Evolutionary conservation across 2,113 vertebrate genomes (phyloP), one percentile per base, ranked within the genome.

Genomic region (Galeopterus variegatus): DNA sequence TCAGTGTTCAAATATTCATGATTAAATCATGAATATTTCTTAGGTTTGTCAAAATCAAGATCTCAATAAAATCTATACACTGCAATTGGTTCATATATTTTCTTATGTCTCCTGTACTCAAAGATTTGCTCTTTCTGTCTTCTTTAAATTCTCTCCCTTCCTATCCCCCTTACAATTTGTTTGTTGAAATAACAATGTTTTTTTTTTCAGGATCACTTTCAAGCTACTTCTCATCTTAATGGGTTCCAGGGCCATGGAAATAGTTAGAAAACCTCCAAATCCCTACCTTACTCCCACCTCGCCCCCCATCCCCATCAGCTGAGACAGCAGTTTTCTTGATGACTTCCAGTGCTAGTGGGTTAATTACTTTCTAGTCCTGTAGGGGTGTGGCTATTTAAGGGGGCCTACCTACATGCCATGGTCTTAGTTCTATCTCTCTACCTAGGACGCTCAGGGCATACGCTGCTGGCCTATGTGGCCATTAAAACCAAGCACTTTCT

Each of bases 21-120:
- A 90, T 90, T 84, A 94, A 77, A 41, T 97, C 72, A 88, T 65
- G 45, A 87, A 19, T 85, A 82, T 92, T 90, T 97, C 64, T 76
- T 83, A 84, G 11, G 14, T 79, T 95, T 87, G 52, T 84, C 67
- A 83, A 77, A 93, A 94, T 87, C 52, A 95, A 48, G 52, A 83
- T 76, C 48, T 18, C 62, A 26, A 6, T 48, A 60, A 93, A 18
- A 76, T 36, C 33, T 62, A 45, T 36, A 31, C 26, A 21, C 8
- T 26, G 36, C 45, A 79, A 36, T 84, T 73, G 23, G 28, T 70
- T 86, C 28, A 45, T 80, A 23, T 70, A 64, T 65, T 83, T 81
- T 81, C 60, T 95, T 69, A 64, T 45, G 3, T 88, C n/a, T 65
- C 17, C 17, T 84, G 90, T 67, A 72, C 54, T 84, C 77, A 84